Base-by-base conservation (phyloP, 2,113 vertebrate species). In the Ibidorhyncha struthersii region DNA sequence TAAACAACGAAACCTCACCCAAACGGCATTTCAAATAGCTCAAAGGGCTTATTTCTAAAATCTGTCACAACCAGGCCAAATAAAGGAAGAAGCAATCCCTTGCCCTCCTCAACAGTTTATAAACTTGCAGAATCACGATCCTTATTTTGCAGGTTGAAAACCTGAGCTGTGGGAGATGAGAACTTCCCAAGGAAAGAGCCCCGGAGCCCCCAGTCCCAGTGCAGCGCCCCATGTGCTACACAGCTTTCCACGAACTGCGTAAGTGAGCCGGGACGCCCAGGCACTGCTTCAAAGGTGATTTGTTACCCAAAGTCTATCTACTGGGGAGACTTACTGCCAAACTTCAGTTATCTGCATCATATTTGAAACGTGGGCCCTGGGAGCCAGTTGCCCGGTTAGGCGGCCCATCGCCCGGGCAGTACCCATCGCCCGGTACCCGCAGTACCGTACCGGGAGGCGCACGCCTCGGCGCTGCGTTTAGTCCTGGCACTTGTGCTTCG, bases 181-280 rank as follows among this genome's bases (percentile, higher is more conserved):
- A 73, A n/a, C 41, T 71, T 49, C 30, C 23, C 25, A 49, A 49
- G 41, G 67, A 14, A 38, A 6, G 7, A 30, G 38, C 49, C 7
- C 36, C 2, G 1, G 38, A 27, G 53, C 21, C 22, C 29, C 40
- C 47, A 3, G 18, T 26, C 49, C 65, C 3, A 0, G 4, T 21
- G 8, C n/a, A 17, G 43, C 8, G 0, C 26, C 50, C 59, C 52
- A 12, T 6, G 26, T 58, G 5, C 50, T 10, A 26, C n/a, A 7
- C 25, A 6, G 34, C 27, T 9, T 27, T 61, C 38, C 32, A 29
- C 43, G 45, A 32, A 22, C 16, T 7, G 67, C 41, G 49, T 12
- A 25, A 65, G 67, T 30, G 67, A 43, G 6, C 30, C 9, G 59
- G 52, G 52, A 58, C 32, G 18, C 50, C 17, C 4, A 41, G 30